These are phyloP conservation scores for Littorina saxatilis DNA, from an alignment of 1,140 invertebrate species.

Conservation along the genomic window DNA sequence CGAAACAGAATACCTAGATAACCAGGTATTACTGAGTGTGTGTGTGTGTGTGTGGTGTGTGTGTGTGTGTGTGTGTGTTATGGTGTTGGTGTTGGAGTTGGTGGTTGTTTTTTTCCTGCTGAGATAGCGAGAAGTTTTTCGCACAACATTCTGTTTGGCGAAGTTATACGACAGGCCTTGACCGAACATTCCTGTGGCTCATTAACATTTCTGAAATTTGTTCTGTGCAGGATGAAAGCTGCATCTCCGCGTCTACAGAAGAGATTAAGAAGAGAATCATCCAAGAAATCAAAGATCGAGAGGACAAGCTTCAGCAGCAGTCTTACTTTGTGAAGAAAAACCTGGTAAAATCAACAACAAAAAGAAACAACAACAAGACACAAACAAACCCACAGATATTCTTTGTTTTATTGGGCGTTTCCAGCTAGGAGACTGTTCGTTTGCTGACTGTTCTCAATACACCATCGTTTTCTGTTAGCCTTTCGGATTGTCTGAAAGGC, in stretches of 20 bases:
- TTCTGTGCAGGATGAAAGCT: conserved; percentile 8
- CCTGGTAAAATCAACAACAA: too few species aligned
- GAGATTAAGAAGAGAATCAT: conserved; percentile 48
- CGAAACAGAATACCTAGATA: conserved; percentile 44
- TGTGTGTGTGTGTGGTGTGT: not conserved
- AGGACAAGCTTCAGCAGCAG: not conserved
- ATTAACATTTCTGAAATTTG: not conserved
- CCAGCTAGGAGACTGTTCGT: too few species aligned
- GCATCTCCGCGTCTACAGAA: conserved; percentile 37
- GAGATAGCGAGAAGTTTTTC: not conserved
- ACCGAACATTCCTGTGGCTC: too few species aligned
- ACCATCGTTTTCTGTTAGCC: too few species aligned
- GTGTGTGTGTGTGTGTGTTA: not conserved
- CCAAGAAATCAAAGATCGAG: conserved; percentile 14
- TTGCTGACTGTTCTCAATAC: too few species aligned
- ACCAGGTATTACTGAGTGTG: conserved; percentile 28
- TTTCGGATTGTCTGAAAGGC: too few species aligned
- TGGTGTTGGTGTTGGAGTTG: not conserved
- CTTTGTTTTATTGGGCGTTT: too few species aligned
- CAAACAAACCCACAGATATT: too few species aligned
- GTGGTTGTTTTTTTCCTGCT: not conserved
- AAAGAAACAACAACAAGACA: too few species aligned
- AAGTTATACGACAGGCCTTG: too few species aligned
- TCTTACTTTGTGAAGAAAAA: too few species aligned
- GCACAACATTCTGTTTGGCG: too few species aligned